Percentiles rank a stretch among this genome's conserved stretches.
Evolutionary conservation across 2,888 invertebrate genomes (phyloP).

Genomic region (Onthophagus sagittarius): DNA sequence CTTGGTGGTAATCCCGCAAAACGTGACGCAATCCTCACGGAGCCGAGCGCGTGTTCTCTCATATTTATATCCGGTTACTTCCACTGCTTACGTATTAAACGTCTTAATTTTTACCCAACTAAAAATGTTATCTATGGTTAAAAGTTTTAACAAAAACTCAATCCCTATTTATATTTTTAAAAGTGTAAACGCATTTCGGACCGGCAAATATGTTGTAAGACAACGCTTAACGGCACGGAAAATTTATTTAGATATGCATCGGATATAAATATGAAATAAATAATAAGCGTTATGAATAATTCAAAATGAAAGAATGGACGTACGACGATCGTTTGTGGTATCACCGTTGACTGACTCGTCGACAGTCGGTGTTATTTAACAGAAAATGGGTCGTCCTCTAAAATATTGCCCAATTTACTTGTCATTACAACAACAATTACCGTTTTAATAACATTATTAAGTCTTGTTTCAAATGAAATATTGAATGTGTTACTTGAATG

Average conservation of each 20-base stretch:
- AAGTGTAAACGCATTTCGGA: neutral
- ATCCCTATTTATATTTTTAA: too few relatives aligned
- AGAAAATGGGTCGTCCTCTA: neutral
- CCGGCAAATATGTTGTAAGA: neutral
- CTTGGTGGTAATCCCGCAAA: neutral
- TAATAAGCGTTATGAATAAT: constrained; percentile 24
- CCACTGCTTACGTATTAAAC: too few relatives aligned
- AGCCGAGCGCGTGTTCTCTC: neutral
- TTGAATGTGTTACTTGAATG: too few relatives aligned
- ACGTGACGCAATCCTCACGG: neutral
- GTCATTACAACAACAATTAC: constrained; percentile 1
- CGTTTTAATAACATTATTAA: neutral
- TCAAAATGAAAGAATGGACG: constrained; percentile 1
- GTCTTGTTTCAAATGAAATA: too few relatives aligned
- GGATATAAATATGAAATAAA: constrained; percentile 22
- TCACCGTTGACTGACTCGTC: neutral
- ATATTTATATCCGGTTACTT: neutral
- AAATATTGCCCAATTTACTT: constrained; percentile 5
- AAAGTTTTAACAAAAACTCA: too few relatives aligned
- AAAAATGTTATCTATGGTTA: too few relatives aligned
- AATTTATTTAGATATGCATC: constrained; percentile 22
- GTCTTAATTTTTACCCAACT: too few relatives aligned
- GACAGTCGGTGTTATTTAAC: too few relatives aligned
- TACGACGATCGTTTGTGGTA: constrained; percentile 2
- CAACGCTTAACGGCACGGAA: constrained; percentile 11